Percentiles rank a stretch among this genome's conserved stretches.
Evolutionary conservation across 2,797 vertebrate species (phyloP).

Genomic region (Crypturellus tataupa): DNA sequence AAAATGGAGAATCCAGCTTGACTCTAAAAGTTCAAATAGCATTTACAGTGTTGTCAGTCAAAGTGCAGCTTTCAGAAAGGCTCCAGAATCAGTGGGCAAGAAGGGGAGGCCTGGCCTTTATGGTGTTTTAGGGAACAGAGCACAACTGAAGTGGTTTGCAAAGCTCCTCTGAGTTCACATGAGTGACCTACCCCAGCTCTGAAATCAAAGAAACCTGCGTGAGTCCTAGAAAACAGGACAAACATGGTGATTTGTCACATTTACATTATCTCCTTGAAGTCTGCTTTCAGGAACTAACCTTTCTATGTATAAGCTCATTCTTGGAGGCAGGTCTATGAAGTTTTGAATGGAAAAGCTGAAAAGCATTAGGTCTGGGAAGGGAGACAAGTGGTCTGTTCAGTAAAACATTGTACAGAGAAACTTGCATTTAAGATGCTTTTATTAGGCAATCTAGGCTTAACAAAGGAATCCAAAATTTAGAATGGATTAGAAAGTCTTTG

Average conservation of each 20-base stretch:
- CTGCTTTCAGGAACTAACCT: constrained; percentile 27
- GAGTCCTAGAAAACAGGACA: neutral
- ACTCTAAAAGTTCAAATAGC: neutral
- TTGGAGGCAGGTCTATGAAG: neutral
- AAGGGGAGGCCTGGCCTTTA: neutral
- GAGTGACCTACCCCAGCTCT: neutral
- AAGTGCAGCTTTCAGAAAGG: neutral
- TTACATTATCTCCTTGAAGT: constrained; percentile 12
- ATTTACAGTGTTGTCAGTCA: neutral
- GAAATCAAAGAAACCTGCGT: neutral
- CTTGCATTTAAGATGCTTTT: constrained; percentile 24
- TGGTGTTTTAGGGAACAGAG: neutral
- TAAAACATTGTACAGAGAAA: neutral
- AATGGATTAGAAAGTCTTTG: constrained; percentile 40
- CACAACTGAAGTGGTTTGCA: neutral
- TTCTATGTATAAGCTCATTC: neutral
- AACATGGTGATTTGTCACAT: neutral
- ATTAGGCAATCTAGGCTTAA: constrained; percentile 36
- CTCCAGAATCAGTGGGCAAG: neutral
- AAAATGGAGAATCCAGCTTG: neutral
- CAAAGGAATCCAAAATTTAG: constrained; percentile 42
- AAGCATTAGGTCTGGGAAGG: constrained; percentile 15
- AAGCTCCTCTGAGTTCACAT: neutral
- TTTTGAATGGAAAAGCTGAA: neutral
- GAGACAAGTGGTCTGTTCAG: neutral